Base-by-base conservation (phyloP, 2,888 invertebrate genomes). In the Dexiosoma caninum region DNA sequence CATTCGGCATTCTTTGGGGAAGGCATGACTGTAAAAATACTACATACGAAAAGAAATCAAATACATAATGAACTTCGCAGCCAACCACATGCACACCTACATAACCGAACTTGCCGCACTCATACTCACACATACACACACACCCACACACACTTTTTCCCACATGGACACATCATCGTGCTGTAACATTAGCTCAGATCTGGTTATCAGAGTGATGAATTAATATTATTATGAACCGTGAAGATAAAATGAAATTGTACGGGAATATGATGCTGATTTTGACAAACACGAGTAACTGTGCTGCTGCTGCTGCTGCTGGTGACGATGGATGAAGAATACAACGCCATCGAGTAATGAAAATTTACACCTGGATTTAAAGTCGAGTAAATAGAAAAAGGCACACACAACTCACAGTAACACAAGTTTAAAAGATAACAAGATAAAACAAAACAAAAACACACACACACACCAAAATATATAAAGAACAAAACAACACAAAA, bases 281-380 rank as follows among this genome's bases (percentile, higher is more conserved):
- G 35, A 64, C n/a, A n/a, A n/a, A n/a, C n/a, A 10, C 12, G 16
- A 2, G 19, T 10, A 9, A 19, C 7, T 30, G 30, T 19, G 19
- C 1, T 62, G 35, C 9, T 37, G 51, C 9, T 46, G 32, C 40
- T 19, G 53, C n/a, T n/a, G n/a, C n/a, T n/a, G n/a, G n/a, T n/a
- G n/a, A n/a, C n/a, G n/a, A n/a, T n/a, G n/a, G 27, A 55, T 40
- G 40, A 59, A 44, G 44, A 59, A 35, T 12, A 76, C 27, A 40
- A 67, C 32, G 19, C 27, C 10, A 53, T 21, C 30, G 32, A 55
- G 35, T 55, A 53, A 53, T 69, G 19, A 55, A 59, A 53, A 37
- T 35, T 40, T 76, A 53, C 76, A 76, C 75, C 53, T 67, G 67
- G 30, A 76, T 69, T 76, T 32, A 30, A 59, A 49, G 37, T 53